Conservation (phyloP, 2,888 invertebrate genomes). For the Disparrhopalites patrizii region DNA sequence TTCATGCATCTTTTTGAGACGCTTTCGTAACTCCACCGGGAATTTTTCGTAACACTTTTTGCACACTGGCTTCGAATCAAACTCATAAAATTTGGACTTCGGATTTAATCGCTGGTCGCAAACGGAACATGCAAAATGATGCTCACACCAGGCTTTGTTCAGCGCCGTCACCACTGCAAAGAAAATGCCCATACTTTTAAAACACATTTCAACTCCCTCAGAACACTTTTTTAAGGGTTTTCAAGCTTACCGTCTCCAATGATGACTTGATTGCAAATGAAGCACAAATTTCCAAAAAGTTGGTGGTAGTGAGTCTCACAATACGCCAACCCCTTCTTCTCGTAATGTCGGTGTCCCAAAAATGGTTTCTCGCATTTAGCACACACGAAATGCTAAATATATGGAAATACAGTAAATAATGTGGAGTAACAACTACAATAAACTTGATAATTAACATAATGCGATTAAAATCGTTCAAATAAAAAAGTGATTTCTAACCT, state of each 20-base stretch:
- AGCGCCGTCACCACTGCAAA: slow-evolving; percentile 88
- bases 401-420: not conserved
- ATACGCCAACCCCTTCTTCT: slow-evolving; percentile 96
- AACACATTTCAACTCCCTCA: slow-evolving; percentile 2
- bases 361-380: slow-evolving; percentile 99
- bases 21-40: slow-evolving; percentile 85
- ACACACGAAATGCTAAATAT: slow-evolving; percentile 91
- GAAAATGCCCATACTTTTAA: slow-evolving; percentile 36
- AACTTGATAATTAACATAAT: not conserved
- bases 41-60: slow-evolving; percentile 98
- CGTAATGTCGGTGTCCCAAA: slow-evolving; percentile 97
- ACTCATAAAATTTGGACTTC: slow-evolving; percentile 98
- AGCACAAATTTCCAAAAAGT: slow-evolving; percentile 97
- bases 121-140: slow-evolving; percentile 96
- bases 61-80: slow-evolving; percentile 96
- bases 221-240: slow-evolving; percentile 3
- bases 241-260: slow-evolving; percentile 81
- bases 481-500: slow-evolving; percentile 57
- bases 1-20: slow-evolving; percentile 84
- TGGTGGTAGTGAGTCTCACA: slow-evolving; percentile 99
- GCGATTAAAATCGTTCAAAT: not conserved
- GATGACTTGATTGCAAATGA: slow-evolving; percentile 97
- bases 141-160: slow-evolving; percentile 99
- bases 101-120: slow-evolving; percentile 95
- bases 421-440: not conserved